Percentiles rank a stretch among this genome's conserved stretches.
Conservation (phyloP, 2,797 vertebrate species). For the Lithobates pipiens region DNA sequence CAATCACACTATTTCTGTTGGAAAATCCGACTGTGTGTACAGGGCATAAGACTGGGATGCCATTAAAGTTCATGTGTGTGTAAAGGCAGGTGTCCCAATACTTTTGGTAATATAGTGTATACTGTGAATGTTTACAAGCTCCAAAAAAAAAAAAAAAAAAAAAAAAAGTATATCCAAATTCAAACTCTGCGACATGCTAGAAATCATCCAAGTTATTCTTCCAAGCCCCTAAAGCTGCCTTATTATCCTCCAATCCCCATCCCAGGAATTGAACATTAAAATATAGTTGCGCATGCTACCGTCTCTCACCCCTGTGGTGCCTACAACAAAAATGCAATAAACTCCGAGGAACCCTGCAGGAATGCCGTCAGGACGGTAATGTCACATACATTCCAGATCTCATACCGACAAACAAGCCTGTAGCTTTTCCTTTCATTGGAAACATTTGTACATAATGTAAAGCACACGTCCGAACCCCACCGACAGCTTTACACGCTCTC, state of each 20-base stretch:
- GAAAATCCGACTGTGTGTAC: too few relatives aligned
- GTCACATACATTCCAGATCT: slow-evolving; percentile 32
- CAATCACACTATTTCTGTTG: too few relatives aligned
- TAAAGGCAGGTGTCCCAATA: too few relatives aligned
- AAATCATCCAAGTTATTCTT: too few relatives aligned
- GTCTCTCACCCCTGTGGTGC: neutral
- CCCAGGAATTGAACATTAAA: neutral
- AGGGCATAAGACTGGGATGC: too few relatives aligned
- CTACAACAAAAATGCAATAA: slow-evolving; percentile 28
- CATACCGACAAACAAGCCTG: neutral
- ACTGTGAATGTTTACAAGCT: too few relatives aligned
- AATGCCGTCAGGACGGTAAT: slow-evolving; percentile 41
- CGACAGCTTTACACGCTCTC: neutral
- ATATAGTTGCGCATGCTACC: neutral
- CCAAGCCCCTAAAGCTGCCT: too few relatives aligned
- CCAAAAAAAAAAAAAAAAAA: too few relatives aligned
- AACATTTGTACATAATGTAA: neutral
- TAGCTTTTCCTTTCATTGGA: neutral
- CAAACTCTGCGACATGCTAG: too few relatives aligned
- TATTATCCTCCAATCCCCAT: neutral
- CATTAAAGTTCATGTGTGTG: too few relatives aligned
- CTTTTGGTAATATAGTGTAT: too few relatives aligned
- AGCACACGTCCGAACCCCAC: neutral
- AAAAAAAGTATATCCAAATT: too few relatives aligned
- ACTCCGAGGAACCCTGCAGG: neutral